A percentile compares a stretch with the other conserved stretches of the same genome.
Evolutionary conservation across 2,888 invertebrate species (phyloP).

Genomic region (Agrypnus murinus): DNA sequence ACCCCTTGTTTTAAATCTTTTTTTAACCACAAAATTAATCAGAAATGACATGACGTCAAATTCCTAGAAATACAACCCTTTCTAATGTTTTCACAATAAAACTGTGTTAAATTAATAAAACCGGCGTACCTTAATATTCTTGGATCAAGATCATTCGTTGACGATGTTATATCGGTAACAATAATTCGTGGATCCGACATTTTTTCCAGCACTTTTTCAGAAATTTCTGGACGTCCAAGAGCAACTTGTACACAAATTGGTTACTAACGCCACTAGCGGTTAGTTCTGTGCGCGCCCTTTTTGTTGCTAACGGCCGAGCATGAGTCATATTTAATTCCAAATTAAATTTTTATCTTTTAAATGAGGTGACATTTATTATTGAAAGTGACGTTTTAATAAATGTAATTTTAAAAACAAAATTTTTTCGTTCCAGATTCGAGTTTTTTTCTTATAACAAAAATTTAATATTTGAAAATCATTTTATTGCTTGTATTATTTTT

Average conservation of each 20-base stretch:
- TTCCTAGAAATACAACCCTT: neutral
- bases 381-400: conserved; percentile 21
- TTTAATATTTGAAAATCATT: conserved; percentile 32
- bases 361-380: neutral
- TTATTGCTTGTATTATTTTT: conserved; percentile 1
- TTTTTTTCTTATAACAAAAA: conserved; percentile 22
- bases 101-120: neutral
- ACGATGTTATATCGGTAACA: conserved; percentile 52
- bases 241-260: conserved; percentile 37
- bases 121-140: conserved; percentile 13
- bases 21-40: too few species aligned
- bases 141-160: neutral
- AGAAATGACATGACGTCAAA: neutral
- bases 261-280: conserved; percentile 45
- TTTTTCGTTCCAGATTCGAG: neutral
- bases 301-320: conserved; percentile 20
- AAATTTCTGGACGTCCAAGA: neutral
- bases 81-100: too few species aligned
- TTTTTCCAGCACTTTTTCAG: neutral
- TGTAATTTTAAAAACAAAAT: conserved; percentile 33
- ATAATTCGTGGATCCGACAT: conserved; percentile 53
- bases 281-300: conserved; percentile 5
- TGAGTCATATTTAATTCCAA: conserved; percentile 21
- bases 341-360: neutral
- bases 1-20: too few species aligned